Percentiles rank a stretch among this genome's conserved stretches.
phyloP scores from a whole-genome alignment of 2,888 invertebrate species.

The Buathra laborator region DNA sequence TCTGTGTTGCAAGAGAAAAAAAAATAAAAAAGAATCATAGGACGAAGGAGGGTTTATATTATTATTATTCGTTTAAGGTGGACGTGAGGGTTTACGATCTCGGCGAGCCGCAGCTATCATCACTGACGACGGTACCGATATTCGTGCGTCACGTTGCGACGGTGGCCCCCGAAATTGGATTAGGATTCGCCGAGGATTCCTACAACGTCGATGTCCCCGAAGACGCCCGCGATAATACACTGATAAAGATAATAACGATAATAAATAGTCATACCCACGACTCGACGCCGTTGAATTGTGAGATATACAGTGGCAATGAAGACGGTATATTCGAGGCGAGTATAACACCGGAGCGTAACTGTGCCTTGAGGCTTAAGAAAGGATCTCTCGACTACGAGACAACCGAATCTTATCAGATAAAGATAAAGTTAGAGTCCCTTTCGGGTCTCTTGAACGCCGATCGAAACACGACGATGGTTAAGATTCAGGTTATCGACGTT shows the following conservation, averaged over 20 bases:
- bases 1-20: background rate
- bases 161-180: slow-evolving; percentile 90
- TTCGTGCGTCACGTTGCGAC: slow-evolving; percentile 93
- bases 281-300: slow-evolving; percentile 91
- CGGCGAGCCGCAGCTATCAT: slow-evolving; percentile 94
- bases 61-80: slow-evolving; percentile 86
- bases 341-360: slow-evolving; percentile 93
- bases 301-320: slow-evolving; percentile 92
- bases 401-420: slow-evolving; percentile 90
- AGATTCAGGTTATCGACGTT: slow-evolving; percentile 93
- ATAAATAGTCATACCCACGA: slow-evolving; percentile 90
- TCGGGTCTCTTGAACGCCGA: slow-evolving; percentile 93
- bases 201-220: slow-evolving; percentile 94
- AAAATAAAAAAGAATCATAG: background rate
- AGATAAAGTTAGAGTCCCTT: slow-evolving; percentile 92
- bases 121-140: slow-evolving; percentile 92
- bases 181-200: slow-evolving; percentile 95
- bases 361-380: slow-evolving; percentile 91
- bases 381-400: slow-evolving; percentile 93
- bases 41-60: background rate
- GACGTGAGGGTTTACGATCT: slow-evolving; percentile 95
- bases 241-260: slow-evolving; percentile 90
- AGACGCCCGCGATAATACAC: slow-evolving; percentile 89
- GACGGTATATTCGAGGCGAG: slow-evolving; percentile 91
- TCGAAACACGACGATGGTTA: slow-evolving; percentile 90